These are phyloP conservation scores for Chiloscyllium punctatum DNA, from an alignment of 2,797 vertebrate genomes.

Conservation along the genomic window DNA sequence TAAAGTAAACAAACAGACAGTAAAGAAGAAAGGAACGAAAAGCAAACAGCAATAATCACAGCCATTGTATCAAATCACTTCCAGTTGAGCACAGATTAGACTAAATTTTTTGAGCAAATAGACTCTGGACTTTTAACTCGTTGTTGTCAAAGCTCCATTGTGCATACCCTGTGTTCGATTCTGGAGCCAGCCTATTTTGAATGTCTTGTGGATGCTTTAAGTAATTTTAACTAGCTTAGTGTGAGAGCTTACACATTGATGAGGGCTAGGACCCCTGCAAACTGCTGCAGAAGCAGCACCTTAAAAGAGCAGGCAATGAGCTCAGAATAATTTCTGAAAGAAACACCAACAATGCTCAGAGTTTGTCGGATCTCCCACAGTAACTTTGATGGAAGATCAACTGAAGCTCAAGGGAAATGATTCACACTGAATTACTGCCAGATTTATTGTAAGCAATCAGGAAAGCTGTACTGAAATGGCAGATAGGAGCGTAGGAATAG, in stretches of 20 bases:
- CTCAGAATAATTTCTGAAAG: no score
- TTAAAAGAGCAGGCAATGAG: background rate
- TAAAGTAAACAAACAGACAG: background rate
- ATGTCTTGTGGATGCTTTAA: background rate
- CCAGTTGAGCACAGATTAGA: background rate
- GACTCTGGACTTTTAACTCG: background rate
- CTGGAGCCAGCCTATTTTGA: background rate
- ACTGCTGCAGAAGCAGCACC: background rate
- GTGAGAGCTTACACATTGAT: background rate
- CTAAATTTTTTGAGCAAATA: background rate
- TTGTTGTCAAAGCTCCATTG: background rate
- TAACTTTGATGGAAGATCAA: no score
- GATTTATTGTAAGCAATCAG: no score
- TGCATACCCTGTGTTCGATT: background rate
- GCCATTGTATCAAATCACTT: background rate
- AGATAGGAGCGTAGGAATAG: no score
- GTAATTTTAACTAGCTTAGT: background rate
- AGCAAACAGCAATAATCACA: background rate
- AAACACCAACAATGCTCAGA: no score
- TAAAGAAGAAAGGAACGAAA: background rate
- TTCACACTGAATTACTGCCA: no score
- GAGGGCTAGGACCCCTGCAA: background rate
- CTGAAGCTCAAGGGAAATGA: no score
- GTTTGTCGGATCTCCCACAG: no score
- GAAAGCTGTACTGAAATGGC: no score